These are phyloP conservation scores for Python bivittatus DNA, from an alignment of 2,113 vertebrate species.

Conservation along the genomic window DNA sequence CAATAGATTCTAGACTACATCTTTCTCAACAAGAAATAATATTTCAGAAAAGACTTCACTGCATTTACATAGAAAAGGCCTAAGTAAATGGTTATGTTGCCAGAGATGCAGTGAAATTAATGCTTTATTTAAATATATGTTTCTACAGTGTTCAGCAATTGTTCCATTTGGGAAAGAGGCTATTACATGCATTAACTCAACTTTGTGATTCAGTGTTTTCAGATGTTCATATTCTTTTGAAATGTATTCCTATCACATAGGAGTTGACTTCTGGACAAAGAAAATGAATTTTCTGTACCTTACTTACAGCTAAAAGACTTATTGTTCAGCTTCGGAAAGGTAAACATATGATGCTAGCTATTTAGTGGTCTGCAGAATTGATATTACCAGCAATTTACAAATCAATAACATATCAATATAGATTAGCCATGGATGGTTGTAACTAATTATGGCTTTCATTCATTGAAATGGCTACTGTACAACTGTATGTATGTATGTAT, in stretches of 20 bases:
- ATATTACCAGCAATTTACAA: background rate
- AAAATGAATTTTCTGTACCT: background rate
- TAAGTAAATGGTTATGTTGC: background rate
- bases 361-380: background rate
- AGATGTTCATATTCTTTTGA: background rate
- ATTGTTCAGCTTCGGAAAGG: background rate
- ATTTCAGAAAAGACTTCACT: background rate
- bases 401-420: background rate
- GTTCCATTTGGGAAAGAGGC: background rate
- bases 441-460: background rate
- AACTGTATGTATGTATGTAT: accelerated
- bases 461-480: background rate
- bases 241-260: background rate
- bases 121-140: background rate
- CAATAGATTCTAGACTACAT: background rate
- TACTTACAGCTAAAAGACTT: background rate
- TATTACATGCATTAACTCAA: background rate
- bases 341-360: background rate
- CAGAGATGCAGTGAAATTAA: background rate
- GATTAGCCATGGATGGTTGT: background rate
- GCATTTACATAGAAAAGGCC: background rate
- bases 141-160: background rate
- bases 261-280: background rate
- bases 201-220: background rate
- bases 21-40: background rate